Evolutionary conservation across 2,888 invertebrate species (phyloP).

Genomic region (Onthophagus sagittarius): DNA sequence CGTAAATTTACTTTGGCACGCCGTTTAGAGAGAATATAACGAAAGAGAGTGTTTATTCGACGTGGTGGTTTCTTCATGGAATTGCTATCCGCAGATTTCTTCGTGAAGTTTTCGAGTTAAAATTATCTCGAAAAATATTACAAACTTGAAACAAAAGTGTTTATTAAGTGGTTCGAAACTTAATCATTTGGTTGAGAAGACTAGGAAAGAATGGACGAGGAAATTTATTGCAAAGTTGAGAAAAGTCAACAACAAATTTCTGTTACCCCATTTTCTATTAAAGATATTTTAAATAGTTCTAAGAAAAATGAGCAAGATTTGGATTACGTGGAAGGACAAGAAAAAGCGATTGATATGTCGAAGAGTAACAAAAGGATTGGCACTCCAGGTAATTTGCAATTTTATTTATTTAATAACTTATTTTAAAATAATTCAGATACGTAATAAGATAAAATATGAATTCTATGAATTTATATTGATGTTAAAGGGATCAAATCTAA

Average conservation of each 20-base stretch:
- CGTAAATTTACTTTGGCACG: background rate
- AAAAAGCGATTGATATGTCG: conserved; percentile 48
- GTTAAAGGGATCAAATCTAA: no score
- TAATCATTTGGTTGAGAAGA: background rate
- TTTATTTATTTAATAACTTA: no score
- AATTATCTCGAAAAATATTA: background rate
- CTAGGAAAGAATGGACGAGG: conserved; percentile 25
- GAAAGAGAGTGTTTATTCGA: background rate
- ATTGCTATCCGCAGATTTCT: background rate
- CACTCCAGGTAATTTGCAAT: conserved; percentile 31
- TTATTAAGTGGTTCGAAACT: no score
- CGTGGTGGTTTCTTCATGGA: background rate
- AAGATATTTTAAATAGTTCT: conserved; percentile 61
- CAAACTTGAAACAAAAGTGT: no score
- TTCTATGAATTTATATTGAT: no score
- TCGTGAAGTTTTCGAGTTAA: background rate
- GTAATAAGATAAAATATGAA: no score
- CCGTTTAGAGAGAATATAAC: background rate
- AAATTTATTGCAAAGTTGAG: conserved; percentile 21
- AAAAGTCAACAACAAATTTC: conserved; percentile 30
- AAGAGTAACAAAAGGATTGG: conserved; percentile 37
- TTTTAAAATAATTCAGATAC: no score
- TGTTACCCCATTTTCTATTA: conserved; percentile 68
- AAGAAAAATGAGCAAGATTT: conserved; percentile 40
- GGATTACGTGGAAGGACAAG: conserved; percentile 34